These are phyloP conservation scores for Platynereis dumerilii DNA, from an alignment of 2,888 invertebrate species.

Conservation along the genomic window DNA sequence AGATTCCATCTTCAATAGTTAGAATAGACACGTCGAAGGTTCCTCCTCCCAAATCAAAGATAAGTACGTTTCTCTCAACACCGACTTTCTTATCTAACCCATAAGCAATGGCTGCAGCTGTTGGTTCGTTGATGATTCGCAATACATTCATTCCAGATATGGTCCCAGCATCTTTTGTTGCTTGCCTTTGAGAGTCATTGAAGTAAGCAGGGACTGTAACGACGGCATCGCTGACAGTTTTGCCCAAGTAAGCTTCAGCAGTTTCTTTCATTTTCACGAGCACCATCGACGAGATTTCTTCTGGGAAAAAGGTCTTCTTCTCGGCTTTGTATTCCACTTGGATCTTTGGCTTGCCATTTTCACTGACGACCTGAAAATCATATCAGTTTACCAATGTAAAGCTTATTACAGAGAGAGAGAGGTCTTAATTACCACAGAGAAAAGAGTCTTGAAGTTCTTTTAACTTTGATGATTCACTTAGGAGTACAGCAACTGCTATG, in stretches of 20 bases:
- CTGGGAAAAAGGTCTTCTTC: constrained; percentile 85
- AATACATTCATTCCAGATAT: constrained; percentile 85
- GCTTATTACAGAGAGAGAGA: too few species aligned
- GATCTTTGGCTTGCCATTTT: constrained; percentile 56
- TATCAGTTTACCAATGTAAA: too few species aligned
- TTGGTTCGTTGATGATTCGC: constrained; percentile 81
- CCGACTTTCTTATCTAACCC: constrained; percentile 67
- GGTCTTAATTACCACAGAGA: too few species aligned
- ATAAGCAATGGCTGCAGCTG: constrained; percentile 69
- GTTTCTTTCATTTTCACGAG: constrained; percentile 85
- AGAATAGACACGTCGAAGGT: constrained; percentile 95
- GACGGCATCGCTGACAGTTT: constrained; percentile 61
- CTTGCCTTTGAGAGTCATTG: constrained; percentile 39
- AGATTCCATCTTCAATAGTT: constrained; percentile 91
- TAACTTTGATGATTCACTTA: too few species aligned
- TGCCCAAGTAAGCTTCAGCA: constrained; percentile 70
- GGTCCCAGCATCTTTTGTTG: constrained; percentile 86
- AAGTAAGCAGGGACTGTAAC: constrained; percentile 45
- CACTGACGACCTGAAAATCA: constrained; percentile 64
- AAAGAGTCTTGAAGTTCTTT: too few species aligned
- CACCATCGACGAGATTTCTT: constrained; percentile 92
- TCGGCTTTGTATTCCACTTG: constrained; percentile 80
- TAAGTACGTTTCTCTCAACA: constrained; percentile 68
- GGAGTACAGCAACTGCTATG: too few species aligned
- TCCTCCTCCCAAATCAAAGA: constrained; percentile 80